Percentiles rank a stretch among this genome's conserved stretches.
Evolutionary conservation across 1,140 invertebrate species (phyloP).

Genomic region (Drosophila sproati): DNA sequence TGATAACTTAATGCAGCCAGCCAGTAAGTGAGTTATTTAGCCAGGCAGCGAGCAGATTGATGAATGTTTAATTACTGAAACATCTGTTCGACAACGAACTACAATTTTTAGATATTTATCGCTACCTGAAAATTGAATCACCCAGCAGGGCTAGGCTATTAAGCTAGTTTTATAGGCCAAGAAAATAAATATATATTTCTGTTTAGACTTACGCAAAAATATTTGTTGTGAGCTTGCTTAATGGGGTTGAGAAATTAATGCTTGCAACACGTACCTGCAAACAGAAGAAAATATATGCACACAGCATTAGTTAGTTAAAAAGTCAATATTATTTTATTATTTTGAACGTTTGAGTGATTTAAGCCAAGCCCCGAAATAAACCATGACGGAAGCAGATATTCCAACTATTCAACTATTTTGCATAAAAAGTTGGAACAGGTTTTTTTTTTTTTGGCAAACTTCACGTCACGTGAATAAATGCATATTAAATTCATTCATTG

Average conservation of each 20-base stretch:
- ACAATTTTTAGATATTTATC: slow-evolving; percentile 26
- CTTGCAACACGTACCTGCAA: slow-evolving; percentile 44
- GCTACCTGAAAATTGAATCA: slow-evolving; percentile 42
- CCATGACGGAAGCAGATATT: slow-evolving; percentile 12
- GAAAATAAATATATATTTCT: slow-evolving; percentile 9
- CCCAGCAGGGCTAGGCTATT: slow-evolving; percentile 13
- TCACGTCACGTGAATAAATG: slow-evolving; percentile 22
- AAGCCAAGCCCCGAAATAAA: slow-evolving; percentile 12
- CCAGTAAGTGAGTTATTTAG: too few species aligned
- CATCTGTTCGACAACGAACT: slow-evolving; percentile 28
- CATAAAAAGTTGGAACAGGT: slow-evolving; percentile 3
- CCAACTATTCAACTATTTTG: slow-evolving; percentile 1
- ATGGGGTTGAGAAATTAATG: slow-evolving; percentile 22
- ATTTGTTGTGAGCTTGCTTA: slow-evolving; percentile 10
- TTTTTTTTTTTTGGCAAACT: neutral
- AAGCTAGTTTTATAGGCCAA: slow-evolving; percentile 28
- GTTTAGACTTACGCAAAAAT: slow-evolving; percentile 40
- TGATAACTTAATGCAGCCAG: slow-evolving; percentile 34
- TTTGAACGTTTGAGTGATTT: neutral
- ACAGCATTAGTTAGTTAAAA: slow-evolving; percentile 5
- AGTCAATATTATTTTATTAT: neutral
- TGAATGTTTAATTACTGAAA: slow-evolving; percentile 36
- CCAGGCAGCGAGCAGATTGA: slow-evolving; percentile 19
- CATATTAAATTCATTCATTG: slow-evolving; percentile 5
- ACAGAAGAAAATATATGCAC: slow-evolving; percentile 18